phyloP scores from a whole-genome alignment of 2,113 vertebrate genomes.

The Pipra filicauda region DNA sequence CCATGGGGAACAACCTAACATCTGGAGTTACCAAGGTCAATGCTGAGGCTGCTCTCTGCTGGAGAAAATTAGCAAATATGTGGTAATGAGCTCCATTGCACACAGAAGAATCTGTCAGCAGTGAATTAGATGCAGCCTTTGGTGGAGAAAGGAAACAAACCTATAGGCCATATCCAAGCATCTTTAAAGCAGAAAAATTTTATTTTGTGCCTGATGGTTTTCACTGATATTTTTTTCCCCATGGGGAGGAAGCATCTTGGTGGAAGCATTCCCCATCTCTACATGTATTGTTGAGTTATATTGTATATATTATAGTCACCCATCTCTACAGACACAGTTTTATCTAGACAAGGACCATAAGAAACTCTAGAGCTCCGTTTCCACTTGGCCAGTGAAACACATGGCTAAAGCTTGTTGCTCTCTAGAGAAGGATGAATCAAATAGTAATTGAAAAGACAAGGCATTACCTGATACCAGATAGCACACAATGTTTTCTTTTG shows the following conservation, averaged over 20 bases:
- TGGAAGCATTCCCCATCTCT: neutral
- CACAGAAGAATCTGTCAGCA: neutral
- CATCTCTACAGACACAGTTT: neutral
- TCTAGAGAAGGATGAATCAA: constrained; percentile 6
- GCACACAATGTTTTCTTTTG: neutral
- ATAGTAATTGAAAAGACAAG: constrained; percentile 37
- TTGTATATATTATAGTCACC: neutral
- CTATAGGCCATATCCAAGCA: neutral
- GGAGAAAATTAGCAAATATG: neutral
- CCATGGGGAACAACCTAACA: neutral
- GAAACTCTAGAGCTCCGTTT: neutral
- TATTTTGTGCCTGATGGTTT: neutral
- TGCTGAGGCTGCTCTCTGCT: neutral
- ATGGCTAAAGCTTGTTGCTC: neutral
- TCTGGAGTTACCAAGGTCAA: neutral
- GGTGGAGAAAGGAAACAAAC: neutral
- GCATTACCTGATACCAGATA: constrained; percentile 35
- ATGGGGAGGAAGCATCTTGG: neutral
- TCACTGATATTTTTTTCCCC: neutral
- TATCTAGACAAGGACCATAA: neutral
- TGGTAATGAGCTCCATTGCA: neutral
- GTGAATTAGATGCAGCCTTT: neutral
- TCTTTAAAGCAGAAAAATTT: neutral
- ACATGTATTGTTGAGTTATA: neutral
- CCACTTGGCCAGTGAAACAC: neutral